phyloP scores from a whole-genome alignment of 2,888 invertebrate genomes.

The Melipona bicolor region DNA sequence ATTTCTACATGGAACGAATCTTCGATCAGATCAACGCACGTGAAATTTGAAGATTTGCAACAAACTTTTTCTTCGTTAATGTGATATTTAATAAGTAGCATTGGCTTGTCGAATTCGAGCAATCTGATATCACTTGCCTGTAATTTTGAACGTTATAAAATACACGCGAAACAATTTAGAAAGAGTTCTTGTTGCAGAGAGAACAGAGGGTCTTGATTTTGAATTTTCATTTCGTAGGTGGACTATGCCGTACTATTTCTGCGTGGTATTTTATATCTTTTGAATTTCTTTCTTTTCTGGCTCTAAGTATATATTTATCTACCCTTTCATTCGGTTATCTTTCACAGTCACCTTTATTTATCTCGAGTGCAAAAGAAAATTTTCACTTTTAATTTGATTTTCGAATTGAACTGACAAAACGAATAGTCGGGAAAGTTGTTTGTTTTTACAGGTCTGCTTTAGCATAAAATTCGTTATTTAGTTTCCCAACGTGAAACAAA shows the following conservation, averaged over 20 bases:
- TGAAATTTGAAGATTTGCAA: neutral
- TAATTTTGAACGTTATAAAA: no score
- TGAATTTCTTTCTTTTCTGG: no score
- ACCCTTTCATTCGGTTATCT: neutral
- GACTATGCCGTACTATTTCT: no score
- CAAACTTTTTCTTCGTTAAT: neutral
- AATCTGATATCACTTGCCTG: no score
- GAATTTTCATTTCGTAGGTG: no score
- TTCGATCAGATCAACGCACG: neutral
- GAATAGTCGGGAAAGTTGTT: neutral
- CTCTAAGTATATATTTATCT: neutral
- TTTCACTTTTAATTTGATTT: neutral
- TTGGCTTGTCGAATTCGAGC: neutral
- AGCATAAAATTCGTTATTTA: neutral
- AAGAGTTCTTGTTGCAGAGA: no score
- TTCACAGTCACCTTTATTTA: neutral
- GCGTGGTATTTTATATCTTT: no score
- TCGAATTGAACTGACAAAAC: neutral
- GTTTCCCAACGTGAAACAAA: neutral
- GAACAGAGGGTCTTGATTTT: no score
- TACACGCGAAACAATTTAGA: no score
- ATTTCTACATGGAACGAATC: neutral
- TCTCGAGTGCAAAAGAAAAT: neutral
- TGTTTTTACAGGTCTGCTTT: neutral
- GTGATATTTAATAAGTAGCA: neutral